Percentiles rank a stretch among this genome's conserved stretches.
These are phyloP conservation scores for Pararge aegeria DNA, from an alignment of 1,140 invertebrate genomes.

Conservation along the genomic window DNA sequence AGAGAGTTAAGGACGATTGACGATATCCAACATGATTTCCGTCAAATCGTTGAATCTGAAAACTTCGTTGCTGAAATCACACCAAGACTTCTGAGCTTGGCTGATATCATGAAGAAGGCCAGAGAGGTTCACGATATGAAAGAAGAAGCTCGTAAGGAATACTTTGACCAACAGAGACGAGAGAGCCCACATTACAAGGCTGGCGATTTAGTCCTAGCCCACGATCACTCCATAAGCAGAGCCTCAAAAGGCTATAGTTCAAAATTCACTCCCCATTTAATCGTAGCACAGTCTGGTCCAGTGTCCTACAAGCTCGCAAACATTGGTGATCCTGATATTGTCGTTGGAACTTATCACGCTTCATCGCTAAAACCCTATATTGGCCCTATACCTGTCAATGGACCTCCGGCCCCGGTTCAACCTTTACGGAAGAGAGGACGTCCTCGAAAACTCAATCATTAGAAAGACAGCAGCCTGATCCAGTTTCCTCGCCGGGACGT, in stretches of 20 bases:
- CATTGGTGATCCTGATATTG: neutral
- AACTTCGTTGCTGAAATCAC: constrained; percentile 52
- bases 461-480: neutral
- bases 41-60: constrained; percentile 36
- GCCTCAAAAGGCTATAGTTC: constrained; percentile 3
- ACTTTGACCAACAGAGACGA: constrained; percentile 1
- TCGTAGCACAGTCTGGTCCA: neutral
- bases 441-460: constrained; percentile 11
- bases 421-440: constrained; percentile 8
- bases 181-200: constrained; percentile 1
- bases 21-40: constrained; percentile 33
- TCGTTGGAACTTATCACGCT: constrained; percentile 1
- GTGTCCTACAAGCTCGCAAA: constrained; percentile 1
- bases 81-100: constrained; percentile 34
- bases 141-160: constrained; percentile 26
- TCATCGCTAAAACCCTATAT: constrained; percentile 2
- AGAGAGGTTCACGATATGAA: constrained; percentile 18
- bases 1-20: constrained; percentile 43
- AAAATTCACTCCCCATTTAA: constrained; percentile 2
- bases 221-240: neutral
- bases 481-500: neutral
- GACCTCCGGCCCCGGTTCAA: neutral
- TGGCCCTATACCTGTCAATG: neutral
- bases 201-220: constrained; percentile 1
- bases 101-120: constrained; percentile 4